Evolutionary conservation across 2,888 invertebrate species (phyloP).

Genomic region (Sphaerophoria rueppellii): DNA sequence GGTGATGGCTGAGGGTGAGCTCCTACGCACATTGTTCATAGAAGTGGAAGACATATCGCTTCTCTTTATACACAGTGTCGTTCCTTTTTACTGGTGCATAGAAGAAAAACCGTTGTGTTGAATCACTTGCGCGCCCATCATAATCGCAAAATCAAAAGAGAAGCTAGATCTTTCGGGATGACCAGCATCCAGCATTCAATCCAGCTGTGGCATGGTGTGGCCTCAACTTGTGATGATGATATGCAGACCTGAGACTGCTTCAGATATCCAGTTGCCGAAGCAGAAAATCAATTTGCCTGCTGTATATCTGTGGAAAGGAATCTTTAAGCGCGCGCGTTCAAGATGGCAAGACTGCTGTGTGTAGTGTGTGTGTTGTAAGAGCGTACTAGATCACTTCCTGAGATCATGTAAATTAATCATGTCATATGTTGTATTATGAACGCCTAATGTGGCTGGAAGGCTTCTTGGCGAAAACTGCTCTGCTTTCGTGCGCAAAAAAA

Average conservation of each 20-base stretch:
- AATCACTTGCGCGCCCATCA: conserved; percentile 54
- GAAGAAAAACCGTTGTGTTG: conserved; percentile 39
- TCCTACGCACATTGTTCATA: conserved; percentile 67
- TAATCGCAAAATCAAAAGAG: conserved; percentile 50
- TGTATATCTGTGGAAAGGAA: conserved; percentile 54
- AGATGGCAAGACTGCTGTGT: conserved; percentile 15
- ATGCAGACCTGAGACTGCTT: conserved; percentile 38
- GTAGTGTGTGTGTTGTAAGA: conserved; percentile 24
- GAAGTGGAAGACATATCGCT: conserved; percentile 46
- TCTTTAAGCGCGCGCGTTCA: conserved; percentile 29
- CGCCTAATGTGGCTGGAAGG: conserved; percentile 73
- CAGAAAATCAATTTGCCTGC: conserved; percentile 72
- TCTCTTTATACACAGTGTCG: background rate
- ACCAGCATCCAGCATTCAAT: conserved; percentile 6
- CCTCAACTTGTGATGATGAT: conserved; percentile 45
- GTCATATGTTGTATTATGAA: conserved; percentile 72
- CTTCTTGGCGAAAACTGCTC: conserved; percentile 33
- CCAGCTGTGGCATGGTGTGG: background rate
- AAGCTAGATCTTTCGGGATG: conserved; percentile 27
- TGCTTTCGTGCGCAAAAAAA: conserved; percentile 31
- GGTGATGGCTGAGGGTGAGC: conserved; percentile 34
- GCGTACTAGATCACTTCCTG: conserved; percentile 69
- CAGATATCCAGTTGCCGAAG: conserved; percentile 70
- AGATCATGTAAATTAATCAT: conserved; percentile 74
- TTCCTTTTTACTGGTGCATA: background rate